Conservation (phyloP, 1,140 invertebrate genomes). For the Pteromalus puparum region DNA sequence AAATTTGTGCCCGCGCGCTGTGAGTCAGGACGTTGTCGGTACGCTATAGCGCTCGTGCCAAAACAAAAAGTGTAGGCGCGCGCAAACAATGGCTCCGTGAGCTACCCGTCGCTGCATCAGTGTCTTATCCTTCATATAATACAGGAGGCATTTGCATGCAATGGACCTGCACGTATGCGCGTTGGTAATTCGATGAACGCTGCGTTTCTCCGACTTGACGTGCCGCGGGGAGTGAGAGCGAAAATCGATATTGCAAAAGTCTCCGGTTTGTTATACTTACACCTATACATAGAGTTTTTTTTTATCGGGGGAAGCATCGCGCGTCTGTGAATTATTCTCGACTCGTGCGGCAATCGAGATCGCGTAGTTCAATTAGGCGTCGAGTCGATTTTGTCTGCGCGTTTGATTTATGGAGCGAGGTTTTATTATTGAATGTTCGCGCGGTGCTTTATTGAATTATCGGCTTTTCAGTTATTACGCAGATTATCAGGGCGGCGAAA, state of each 20-base stretch:
- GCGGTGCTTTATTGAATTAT: neutral
- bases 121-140: too few relatives aligned
- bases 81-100: slow-evolving; percentile 61
- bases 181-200: neutral
- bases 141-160: slow-evolving; percentile 58
- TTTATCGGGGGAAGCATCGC: neutral
- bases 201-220: too few relatives aligned
- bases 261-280: too few relatives aligned
- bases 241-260: neutral
- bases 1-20: slow-evolving; percentile 43
- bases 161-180: slow-evolving; percentile 55
- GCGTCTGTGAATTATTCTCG: slow-evolving; percentile 35
- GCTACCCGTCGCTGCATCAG: neutral
- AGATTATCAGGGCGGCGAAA: neutral
- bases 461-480: neutral
- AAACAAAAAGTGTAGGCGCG: slow-evolving; percentile 57
- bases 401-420: neutral
- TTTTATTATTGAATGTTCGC: too few relatives aligned
- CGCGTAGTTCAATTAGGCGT: neutral
- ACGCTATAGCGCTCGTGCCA: neutral
- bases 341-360: neutral
- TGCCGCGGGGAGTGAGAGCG: neutral
- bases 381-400: neutral
- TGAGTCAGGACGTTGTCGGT: neutral
- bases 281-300: too few relatives aligned